phyloP scores from a whole-genome alignment of 2,888 invertebrate genomes.

The Cephus sareptanus region DNA sequence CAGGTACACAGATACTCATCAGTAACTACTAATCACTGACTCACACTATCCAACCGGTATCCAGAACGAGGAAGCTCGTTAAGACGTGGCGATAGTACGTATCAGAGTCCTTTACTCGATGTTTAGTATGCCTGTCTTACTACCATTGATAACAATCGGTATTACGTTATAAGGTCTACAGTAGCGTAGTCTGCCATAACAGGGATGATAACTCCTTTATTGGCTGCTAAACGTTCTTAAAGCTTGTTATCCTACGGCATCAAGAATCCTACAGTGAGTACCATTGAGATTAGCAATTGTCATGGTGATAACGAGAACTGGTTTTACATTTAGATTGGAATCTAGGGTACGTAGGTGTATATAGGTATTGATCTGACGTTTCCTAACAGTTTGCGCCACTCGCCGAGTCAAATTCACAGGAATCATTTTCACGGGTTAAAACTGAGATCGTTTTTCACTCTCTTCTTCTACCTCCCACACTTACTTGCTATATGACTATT shows the following conservation, averaged over 20 bases:
- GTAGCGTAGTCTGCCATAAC: neutral
- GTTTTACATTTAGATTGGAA: constrained; percentile 34
- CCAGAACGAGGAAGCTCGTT: neutral
- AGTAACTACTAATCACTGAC: neutral
- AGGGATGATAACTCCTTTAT: neutral
- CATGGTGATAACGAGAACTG: constrained; percentile 18
- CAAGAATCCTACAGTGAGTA: neutral
- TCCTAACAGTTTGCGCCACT: neutral
- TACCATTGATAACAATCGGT: neutral
- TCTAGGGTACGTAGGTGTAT: neutral
- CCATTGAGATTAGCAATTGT: constrained; percentile 15
- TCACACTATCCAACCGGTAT: neutral
- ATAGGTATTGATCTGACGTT: neutral
- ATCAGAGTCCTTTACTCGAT: neutral
- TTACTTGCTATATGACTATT: neutral
- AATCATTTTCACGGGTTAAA: neutral
- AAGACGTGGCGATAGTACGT: neutral
- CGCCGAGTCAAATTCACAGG: neutral
- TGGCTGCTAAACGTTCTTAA: neutral
- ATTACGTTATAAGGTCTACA: neutral
- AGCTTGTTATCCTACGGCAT: neutral
- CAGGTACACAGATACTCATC: constrained; percentile 41
- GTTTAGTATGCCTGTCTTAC: neutral
- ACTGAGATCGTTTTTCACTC: neutral
- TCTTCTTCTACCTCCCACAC: neutral